Conservation (phyloP, 2,113 vertebrate species). For the Microcebus jonahi region DNA sequence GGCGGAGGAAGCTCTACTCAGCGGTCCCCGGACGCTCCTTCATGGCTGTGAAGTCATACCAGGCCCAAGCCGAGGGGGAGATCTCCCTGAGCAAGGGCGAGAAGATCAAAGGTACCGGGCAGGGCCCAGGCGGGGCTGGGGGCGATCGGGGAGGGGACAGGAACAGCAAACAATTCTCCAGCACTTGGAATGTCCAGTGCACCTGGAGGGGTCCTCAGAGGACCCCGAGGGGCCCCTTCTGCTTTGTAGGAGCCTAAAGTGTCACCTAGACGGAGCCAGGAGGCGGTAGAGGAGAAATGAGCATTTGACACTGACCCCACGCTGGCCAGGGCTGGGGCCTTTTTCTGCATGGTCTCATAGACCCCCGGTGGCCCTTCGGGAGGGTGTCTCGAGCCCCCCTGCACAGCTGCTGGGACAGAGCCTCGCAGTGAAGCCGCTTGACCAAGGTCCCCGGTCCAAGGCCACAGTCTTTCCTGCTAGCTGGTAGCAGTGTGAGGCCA, state of each 20-base stretch:
- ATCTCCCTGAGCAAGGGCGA: constrained; percentile 95
- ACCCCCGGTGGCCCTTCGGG: not conserved
- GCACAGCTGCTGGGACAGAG: not conserved
- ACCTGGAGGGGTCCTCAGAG: not conserved
- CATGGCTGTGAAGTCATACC: constrained; percentile 92
- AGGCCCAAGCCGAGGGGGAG: constrained; percentile 93
- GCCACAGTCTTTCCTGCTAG: not conserved
- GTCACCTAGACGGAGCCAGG: not conserved
- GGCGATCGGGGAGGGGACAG: not conserved
- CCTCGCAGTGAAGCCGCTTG: not conserved
- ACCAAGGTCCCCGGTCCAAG: not conserved
- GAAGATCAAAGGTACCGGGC: constrained; percentile 92
- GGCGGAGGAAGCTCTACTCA: constrained; percentile 92
- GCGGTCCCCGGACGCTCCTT: constrained; percentile 94
- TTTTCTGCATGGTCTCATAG: fast-evolving
- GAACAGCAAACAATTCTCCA: not conserved
- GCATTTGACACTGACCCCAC: fast-evolving
- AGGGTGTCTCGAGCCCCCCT: fast-evolving
- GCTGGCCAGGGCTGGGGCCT: fast-evolving
- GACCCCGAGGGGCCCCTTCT: not conserved
- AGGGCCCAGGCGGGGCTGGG: fast-evolving
- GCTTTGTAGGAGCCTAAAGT: fast-evolving
- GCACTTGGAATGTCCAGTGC: not conserved
- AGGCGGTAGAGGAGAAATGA: not conserved
- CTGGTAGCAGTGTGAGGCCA: not conserved